phyloP scores from a whole-genome alignment of 2,797 vertebrate species.

The Trichosurus vulpecula region DNA sequence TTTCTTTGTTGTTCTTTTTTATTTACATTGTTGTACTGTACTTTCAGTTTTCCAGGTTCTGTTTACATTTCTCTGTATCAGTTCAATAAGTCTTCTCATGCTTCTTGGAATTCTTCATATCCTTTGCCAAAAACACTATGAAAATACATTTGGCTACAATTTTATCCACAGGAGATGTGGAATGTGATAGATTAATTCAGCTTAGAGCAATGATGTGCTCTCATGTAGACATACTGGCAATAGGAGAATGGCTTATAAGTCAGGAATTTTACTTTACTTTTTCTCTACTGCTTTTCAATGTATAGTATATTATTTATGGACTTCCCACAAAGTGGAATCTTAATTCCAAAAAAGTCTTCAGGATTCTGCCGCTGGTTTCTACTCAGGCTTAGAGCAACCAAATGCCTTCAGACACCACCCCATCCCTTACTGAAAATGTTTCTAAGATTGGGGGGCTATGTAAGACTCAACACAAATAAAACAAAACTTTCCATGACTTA shows the following conservation, averaged over 20 bases:
- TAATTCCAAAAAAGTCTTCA: background rate
- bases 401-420: too few species aligned
- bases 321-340: background rate
- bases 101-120: background rate
- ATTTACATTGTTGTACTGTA: background rate
- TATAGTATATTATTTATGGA: background rate
- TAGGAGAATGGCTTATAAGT: background rate
- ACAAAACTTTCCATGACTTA: background rate
- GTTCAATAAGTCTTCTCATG: background rate
- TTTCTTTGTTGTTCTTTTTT: background rate
- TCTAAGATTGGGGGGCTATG: background rate
- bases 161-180: background rate
- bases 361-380: background rate
- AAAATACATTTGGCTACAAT: background rate
- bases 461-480: background rate
- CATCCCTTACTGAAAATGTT: background rate
- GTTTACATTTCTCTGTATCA: background rate
- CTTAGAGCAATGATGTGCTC: background rate
- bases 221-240: background rate
- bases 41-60: background rate
- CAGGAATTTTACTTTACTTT: background rate
- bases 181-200: background rate
- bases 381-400: too few species aligned
- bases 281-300: background rate
- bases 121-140: background rate